phyloP scores from a whole-genome alignment of 2,113 vertebrate species.

The Acrocephalus arundinaceus region DNA sequence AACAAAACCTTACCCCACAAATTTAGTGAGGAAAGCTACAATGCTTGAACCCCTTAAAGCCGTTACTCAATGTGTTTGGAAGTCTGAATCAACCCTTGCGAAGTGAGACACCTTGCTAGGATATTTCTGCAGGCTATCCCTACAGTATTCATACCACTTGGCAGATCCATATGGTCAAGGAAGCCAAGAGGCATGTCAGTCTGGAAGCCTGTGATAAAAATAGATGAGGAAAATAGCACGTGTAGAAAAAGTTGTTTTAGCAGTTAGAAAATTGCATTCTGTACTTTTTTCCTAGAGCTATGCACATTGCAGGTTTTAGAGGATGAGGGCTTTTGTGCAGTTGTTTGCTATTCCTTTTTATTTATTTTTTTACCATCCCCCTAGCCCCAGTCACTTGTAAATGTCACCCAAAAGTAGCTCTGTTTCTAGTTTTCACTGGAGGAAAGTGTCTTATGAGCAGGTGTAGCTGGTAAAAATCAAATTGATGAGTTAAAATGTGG shows the following conservation, averaged over 20 bases:
- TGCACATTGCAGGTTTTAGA: background rate
- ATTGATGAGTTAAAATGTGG: constrained; percentile 30
- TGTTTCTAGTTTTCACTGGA: constrained; percentile 16
- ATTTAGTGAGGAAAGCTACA: background rate
- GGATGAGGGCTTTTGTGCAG: background rate
- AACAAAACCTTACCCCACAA: background rate
- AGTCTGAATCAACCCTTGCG: background rate
- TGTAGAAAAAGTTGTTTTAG: background rate
- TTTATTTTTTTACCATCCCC: background rate
- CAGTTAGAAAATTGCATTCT: background rate
- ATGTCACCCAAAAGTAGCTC: constrained; percentile 43
- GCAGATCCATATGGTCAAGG: constrained; percentile 13
- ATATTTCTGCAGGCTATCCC: constrained; percentile 37
- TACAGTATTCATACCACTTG: background rate
- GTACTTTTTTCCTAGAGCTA: background rate
- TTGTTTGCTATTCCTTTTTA: background rate
- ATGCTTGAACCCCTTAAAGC: background rate
- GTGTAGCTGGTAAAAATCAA: constrained; percentile 39
- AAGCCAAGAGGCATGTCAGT: background rate
- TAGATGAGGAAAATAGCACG: background rate
- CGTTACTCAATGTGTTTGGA: background rate
- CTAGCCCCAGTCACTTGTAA: constrained; percentile 12
- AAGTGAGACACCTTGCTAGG: background rate
- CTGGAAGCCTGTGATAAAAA: background rate
- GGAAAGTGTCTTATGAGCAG: background rate